Evolutionary conservation across 2,113 vertebrate species (phyloP).

Genomic region (Gasterosteus nipponicus): DNA sequence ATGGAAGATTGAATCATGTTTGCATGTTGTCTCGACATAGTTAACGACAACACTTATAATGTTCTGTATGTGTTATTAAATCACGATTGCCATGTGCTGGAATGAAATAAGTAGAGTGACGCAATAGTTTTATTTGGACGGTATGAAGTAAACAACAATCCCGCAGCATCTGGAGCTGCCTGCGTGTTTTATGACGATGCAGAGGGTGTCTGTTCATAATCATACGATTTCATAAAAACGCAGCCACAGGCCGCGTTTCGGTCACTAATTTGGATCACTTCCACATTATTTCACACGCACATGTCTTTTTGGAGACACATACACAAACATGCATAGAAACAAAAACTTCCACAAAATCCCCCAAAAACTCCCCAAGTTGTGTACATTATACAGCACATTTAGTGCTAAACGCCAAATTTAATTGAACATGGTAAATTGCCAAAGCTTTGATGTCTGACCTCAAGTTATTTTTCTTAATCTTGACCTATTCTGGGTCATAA

Average conservation of each 20-base stretch:
- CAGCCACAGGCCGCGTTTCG: slow-evolving; percentile 17
- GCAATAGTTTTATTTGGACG: slow-evolving; percentile 8
- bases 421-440: background rate
- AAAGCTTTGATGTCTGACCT: slow-evolving; percentile 1
- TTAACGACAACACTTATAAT: background rate
- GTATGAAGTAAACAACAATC: slow-evolving; percentile 43
- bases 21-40: background rate
- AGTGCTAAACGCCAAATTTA: slow-evolving; percentile 7
- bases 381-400: background rate
- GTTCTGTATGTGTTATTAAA: slow-evolving; percentile 5
- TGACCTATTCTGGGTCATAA: background rate
- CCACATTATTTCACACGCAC: slow-evolving; percentile 6
- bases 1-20: background rate
- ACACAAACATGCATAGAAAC: background rate
- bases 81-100: slow-evolving; percentile 17
- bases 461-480: background rate
- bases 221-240: slow-evolving; percentile 17
- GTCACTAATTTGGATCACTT: slow-evolving; percentile 19
- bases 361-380: background rate
- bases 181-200: slow-evolving; percentile 48
- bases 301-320: slow-evolving; percentile 15
- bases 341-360: background rate
- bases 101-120: slow-evolving; percentile 22
- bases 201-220: slow-evolving; percentile 51
- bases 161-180: slow-evolving; percentile 52